Percentiles rank a stretch among this genome's conserved stretches.
phyloP scores from a whole-genome alignment of 2,888 invertebrate species.

The Drosophila putrida region DNA sequence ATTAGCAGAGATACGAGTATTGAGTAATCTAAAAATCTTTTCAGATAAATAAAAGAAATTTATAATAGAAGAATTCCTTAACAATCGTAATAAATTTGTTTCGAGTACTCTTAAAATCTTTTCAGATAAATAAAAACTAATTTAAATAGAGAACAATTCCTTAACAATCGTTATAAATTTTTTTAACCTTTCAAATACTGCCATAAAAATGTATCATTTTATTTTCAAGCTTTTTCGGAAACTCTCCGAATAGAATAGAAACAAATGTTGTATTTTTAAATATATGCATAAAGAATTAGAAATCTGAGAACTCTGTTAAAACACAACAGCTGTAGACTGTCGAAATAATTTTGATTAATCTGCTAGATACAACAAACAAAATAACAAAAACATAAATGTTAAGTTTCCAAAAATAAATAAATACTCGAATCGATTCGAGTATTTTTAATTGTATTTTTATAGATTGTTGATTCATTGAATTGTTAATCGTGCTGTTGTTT shows the following conservation, averaged over 20 bases:
- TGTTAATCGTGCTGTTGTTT: neutral
- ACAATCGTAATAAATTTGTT: no score
- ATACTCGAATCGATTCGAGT: neutral
- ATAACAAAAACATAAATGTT: no score
- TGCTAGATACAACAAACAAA: neutral
- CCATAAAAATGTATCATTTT: no score
- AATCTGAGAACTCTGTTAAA: neutral
- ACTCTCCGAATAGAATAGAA: neutral
- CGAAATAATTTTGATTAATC: neutral
- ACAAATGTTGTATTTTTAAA: neutral
- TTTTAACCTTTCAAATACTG: no score
- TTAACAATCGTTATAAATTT: no score
- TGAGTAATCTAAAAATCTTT: no score
- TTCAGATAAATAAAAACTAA: no score
- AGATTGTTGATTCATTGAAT: slow-evolving; percentile 12
- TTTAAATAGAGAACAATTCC: no score
- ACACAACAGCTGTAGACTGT: slow-evolving; percentile 1
- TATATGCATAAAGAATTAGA: neutral
- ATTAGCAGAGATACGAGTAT: neutral
- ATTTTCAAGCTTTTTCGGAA: neutral
- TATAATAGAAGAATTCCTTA: no score
- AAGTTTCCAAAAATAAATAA: slow-evolving; percentile 15
- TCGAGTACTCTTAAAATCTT: no score
- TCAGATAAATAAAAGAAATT: no score
- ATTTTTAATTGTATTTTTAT: slow-evolving; percentile 17